Evolutionary conservation across 2,888 invertebrate genomes (phyloP).

Genomic region (Standfussiana lucernea): DNA sequence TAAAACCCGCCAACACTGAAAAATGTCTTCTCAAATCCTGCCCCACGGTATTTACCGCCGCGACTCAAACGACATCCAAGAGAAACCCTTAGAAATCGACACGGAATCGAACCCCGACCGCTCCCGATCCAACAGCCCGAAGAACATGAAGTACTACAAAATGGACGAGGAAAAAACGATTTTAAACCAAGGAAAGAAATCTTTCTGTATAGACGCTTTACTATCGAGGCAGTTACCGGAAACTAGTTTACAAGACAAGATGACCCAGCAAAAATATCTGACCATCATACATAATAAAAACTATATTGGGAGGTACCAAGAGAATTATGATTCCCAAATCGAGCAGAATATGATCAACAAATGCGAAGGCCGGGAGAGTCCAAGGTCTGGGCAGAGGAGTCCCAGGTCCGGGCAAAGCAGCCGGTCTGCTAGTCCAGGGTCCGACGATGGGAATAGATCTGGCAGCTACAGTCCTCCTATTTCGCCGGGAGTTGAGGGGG

Average conservation of each 20-base stretch:
- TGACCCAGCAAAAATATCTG: constrained; percentile 84
- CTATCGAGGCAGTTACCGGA: constrained; percentile 91
- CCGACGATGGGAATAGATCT: constrained; percentile 91
- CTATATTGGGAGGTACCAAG: constrained; percentile 84
- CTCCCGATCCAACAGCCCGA: constrained; percentile 84
- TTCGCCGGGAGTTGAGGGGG: constrained; percentile 96
- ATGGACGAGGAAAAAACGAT: constrained; percentile 83
- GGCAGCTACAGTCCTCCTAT: constrained; percentile 95
- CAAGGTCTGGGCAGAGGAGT: constrained; percentile 68
- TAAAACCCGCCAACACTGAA: constrained; percentile 33
- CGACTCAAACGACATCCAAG: constrained; percentile 76
- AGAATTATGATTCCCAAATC: constrained; percentile 87
- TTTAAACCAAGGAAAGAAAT: constrained; percentile 91
- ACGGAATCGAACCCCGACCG: constrained; percentile 80
- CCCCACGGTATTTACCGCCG: constrained; percentile 79
- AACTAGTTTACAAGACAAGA: constrained; percentile 79
- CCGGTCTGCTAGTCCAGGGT: constrained; percentile 83
- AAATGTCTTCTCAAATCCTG: constrained; percentile 71
- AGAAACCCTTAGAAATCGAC: constrained; percentile 83
- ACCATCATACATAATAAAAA: constrained; percentile 85
- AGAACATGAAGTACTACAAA: constrained; percentile 83
- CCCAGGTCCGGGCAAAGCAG: constrained; percentile 78
- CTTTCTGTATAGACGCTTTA: constrained; percentile 97
- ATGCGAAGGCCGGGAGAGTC: constrained; percentile 77
- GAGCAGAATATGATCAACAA: constrained; percentile 87